These are phyloP conservation scores for Salvelinus namaycush DNA, from an alignment of 2,113 vertebrate species.

Conservation along the genomic window DNA sequence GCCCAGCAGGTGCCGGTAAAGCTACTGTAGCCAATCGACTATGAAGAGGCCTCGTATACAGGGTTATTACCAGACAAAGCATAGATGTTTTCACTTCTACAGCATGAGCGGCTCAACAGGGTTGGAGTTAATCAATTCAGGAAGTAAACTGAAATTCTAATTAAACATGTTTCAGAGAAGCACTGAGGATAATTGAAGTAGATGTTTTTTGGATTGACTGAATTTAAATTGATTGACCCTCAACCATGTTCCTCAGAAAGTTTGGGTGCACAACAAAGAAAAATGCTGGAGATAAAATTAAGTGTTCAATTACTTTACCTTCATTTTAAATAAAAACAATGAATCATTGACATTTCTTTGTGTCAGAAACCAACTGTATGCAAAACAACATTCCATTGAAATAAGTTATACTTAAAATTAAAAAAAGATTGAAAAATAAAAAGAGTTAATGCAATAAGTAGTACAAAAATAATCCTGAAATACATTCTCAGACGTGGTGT, in stretches of 20 bases:
- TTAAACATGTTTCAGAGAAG: no score
- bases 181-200: no score
- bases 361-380: constrained; percentile 7
- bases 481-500: constrained; percentile 54
- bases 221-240: not conserved
- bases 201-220: not conserved
- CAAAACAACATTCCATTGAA: constrained; percentile 21
- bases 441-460: constrained; percentile 3
- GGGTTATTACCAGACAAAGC: constrained; percentile 3
- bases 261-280: constrained; percentile 4
- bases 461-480: constrained; percentile 25
- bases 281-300: not conserved
- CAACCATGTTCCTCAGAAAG: not conserved
- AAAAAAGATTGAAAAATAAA: not conserved
- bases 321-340: constrained; percentile 38
- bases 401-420: not conserved
- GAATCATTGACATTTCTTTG: not conserved
- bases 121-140: not conserved
- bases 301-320: not conserved
- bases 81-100: constrained; percentile 11
- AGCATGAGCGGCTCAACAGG: not conserved
- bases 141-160: not conserved
- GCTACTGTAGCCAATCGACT: constrained; percentile 9
- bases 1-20: constrained; percentile 18
- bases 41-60: constrained; percentile 26